These are phyloP conservation scores for Riparia riparia DNA, from an alignment of 2,113 vertebrate species.

Conservation along the genomic window DNA sequence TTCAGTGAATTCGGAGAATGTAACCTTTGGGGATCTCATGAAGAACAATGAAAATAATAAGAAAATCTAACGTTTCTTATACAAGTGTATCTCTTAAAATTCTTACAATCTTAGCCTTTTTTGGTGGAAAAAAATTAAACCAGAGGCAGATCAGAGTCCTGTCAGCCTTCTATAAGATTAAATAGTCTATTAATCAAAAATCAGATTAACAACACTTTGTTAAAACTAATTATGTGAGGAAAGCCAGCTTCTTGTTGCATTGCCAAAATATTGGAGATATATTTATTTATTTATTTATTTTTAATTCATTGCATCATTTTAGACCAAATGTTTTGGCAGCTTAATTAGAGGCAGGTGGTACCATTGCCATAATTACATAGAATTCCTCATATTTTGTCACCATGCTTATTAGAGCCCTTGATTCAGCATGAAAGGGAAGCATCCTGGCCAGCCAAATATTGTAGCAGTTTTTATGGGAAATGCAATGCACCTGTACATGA, in stretches of 20 bases:
- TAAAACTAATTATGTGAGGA: conserved; percentile 50
- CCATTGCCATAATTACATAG: conserved; percentile 48
- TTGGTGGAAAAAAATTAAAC: neutral
- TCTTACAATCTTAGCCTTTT: neutral
- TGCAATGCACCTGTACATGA: neutral
- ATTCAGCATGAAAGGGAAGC: conserved; percentile 42
- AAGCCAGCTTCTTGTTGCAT: neutral
- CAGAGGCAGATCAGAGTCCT: neutral
- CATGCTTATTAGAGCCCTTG: conserved; percentile 56
- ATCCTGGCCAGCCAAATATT: conserved; percentile 30
- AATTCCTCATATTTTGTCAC: conserved; percentile 69
- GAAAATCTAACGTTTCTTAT: neutral
- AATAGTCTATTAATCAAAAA: conserved; percentile 57
- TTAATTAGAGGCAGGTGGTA: conserved; percentile 74
- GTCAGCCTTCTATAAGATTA: conserved; percentile 14
- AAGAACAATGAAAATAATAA: conserved; percentile 6
- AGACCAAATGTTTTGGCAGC: conserved; percentile 73
- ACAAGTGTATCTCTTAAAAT: neutral
- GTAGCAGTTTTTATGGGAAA: neutral
- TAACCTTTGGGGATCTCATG: conserved; percentile 3
- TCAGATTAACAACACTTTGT: conserved; percentile 47
- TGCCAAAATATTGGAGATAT: conserved; percentile 34
- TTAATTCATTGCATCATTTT: conserved; percentile 47
- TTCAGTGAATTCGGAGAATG: conserved; percentile 42
- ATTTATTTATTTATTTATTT: neutral